Evolutionary conservation across 2,113 vertebrate species (phyloP).

Genomic region (Euleptes europaea): DNA sequence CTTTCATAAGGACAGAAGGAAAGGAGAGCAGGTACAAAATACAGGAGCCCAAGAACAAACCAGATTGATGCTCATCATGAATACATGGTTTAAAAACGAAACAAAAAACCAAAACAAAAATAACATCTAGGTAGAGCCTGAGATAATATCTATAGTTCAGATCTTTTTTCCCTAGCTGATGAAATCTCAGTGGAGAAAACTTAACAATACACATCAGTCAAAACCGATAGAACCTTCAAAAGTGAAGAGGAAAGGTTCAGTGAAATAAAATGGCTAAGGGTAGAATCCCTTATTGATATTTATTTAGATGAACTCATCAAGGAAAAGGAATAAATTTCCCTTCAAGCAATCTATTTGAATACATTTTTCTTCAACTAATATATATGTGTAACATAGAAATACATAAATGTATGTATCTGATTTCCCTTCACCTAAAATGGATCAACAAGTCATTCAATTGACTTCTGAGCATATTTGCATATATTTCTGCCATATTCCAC

Average conservation of each 20-base stretch:
- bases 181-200: background rate
- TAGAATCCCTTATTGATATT: too few relatives aligned
- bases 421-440: slow-evolving; percentile 16
- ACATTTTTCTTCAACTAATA: slow-evolving; percentile 34
- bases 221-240: slow-evolving; percentile 27
- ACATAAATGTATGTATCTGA: slow-evolving; percentile 12
- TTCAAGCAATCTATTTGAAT: slow-evolving; percentile 39
- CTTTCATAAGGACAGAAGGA: too few relatives aligned
- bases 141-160: slow-evolving; percentile 50
- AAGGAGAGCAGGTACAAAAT: too few relatives aligned
- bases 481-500: background rate
- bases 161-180: background rate
- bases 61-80: too few relatives aligned
- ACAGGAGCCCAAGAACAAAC: too few relatives aligned
- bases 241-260: slow-evolving; percentile 42
- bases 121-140: slow-evolving; percentile 33
- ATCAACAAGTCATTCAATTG: slow-evolving; percentile 2
- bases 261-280: slow-evolving; percentile 56
- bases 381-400: slow-evolving; percentile 28
- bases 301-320: slow-evolving; percentile 50
- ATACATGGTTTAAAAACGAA: too few relatives aligned
- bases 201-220: slow-evolving; percentile 39
- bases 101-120: too few relatives aligned
- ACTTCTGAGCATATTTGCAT: background rate
- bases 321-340: slow-evolving; percentile 48